These are phyloP conservation scores for Oithona nana DNA, from an alignment of 2,888 invertebrate species.

Conservation along the genomic window DNA sequence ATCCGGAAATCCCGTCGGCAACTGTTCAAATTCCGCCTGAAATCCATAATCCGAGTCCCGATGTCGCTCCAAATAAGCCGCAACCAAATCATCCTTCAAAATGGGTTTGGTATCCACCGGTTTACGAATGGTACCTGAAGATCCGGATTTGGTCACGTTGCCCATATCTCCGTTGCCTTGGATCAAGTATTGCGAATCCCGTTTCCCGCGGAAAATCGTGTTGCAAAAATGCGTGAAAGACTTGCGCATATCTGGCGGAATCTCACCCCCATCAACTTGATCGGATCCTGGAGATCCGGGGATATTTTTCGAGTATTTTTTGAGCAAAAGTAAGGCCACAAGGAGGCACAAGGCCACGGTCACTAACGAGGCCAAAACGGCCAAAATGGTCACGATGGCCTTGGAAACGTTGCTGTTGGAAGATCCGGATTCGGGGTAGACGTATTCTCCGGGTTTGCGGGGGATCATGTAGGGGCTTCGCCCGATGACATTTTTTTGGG, in stretches of 20 bases:
- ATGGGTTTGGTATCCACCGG: conserved; percentile 56
- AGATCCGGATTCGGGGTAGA: conserved; percentile 22
- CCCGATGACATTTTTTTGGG: conserved; percentile 3
- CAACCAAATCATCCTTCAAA: conserved; percentile 47
- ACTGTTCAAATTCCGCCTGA: conserved; percentile 62
- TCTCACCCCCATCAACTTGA: conserved; percentile 38
- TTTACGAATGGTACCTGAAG: not conserved
- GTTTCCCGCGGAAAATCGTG: not conserved
- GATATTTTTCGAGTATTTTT: conserved; percentile 43
- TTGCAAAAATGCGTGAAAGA: conserved; percentile 33
- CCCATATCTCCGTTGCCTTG: not conserved
- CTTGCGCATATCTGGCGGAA: conserved; percentile 34
- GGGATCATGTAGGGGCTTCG: conserved; percentile 57
- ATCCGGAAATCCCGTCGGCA: conserved; percentile 69
- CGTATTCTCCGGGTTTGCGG: conserved; percentile 46
- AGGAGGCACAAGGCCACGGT: conserved; percentile 41
- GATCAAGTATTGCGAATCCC: conserved; percentile 13
- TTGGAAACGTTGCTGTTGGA: not conserved
- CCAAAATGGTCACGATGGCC: conserved; percentile 31
- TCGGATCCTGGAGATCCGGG: conserved; percentile 34
- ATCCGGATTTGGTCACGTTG: not conserved
- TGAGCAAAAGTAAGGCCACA: conserved; percentile 42
- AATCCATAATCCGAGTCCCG: conserved; percentile 75
- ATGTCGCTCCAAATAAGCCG: conserved; percentile 59
- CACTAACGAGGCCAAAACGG: conserved; percentile 45